Base-by-base conservation (phyloP, 2,888 invertebrate species). In the Strigamia maritima region DNA sequence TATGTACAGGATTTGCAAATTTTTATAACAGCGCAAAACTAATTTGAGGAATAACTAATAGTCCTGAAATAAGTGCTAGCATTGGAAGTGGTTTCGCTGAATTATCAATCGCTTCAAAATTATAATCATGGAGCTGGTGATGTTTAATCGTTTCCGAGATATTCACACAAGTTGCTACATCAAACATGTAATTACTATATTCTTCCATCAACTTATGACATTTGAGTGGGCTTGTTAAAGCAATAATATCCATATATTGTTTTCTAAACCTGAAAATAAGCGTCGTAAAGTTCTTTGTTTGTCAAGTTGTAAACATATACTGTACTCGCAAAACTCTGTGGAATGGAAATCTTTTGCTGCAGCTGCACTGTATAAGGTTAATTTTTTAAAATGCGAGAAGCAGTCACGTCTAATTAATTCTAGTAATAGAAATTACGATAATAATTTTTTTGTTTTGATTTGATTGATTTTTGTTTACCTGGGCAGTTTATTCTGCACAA, bases 311-410 rank as follows among this genome's bases (percentile, higher is more conserved):
- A 60, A 60, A n/a, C 1, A n/a, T 22, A 60, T 24, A 60, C 24
- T 60, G n/a, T 24, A 60, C 19, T n/a, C 24, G 60, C 60, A 60
- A 24, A 60, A 60, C 3, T 60, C 60, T 2, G 8, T 24, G 60
- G 60, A 60, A 60, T 60, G 60, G n/a, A 60, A 60, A 8, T 60
- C 60, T 60, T 60, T 60, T 16, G 24, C 60, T 60, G 22, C 60
- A 60, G 60, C 16, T 60, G 60, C 60, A 60, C n/a, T 60, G 60
- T 60, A 60, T 19, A 60, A 8, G 8, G 60, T 60, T 60, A 60
- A 8, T n/a, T 22, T 60, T 22, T 60, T 19, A 60, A 60, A 60
- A 60, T 6, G 2, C 10, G 10, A 8, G 8, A 60, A 60, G 24
- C 60, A 60, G 19, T 60, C 60, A 19, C 19, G 3, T 24, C 60